These are phyloP conservation scores for Bombus confusus DNA, from an alignment of 1,140 invertebrate genomes.

Conservation along the genomic window DNA sequence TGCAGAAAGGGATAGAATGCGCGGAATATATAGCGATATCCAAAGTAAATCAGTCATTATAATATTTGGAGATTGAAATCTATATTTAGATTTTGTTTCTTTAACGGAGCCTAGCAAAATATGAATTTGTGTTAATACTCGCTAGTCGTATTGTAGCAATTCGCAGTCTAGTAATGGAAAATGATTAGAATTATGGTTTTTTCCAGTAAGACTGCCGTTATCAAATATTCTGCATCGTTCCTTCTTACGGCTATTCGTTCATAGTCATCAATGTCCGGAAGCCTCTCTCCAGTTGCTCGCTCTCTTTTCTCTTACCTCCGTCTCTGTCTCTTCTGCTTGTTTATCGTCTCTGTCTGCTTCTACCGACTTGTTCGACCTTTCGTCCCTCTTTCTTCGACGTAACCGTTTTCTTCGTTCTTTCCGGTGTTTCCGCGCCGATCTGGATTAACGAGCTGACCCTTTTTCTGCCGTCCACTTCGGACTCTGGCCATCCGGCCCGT, in stretches of 20 bases:
- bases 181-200: too few species aligned
- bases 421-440: slow-evolving; percentile 59
- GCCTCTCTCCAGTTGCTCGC: too few species aligned
- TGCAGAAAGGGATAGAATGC: too few species aligned
- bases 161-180: not conserved
- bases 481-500: slow-evolving; percentile 55
- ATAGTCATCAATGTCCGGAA: slow-evolving; percentile 32
- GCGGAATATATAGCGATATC: too few species aligned
- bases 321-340: not conserved
- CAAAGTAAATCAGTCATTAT: too few species aligned
- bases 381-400: not conserved
- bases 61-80: too few species aligned
- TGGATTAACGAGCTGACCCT: slow-evolving; percentile 68
- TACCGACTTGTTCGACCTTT: not conserved
- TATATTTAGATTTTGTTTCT: too few species aligned
- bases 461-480: slow-evolving; percentile 57
- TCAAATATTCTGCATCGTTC: not conserved
- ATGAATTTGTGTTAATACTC: not conserved
- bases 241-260: slow-evolving; percentile 2
- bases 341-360: slow-evolving; percentile 11
- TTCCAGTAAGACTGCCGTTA: not conserved
- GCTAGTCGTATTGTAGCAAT: not conserved
- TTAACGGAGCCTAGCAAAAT: not conserved
- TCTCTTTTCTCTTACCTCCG: not conserved
- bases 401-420: slow-evolving; percentile 4